Evolutionary conservation across 1,140 invertebrate species (phyloP).

Genomic region (Paralvinella palmiformis): DNA sequence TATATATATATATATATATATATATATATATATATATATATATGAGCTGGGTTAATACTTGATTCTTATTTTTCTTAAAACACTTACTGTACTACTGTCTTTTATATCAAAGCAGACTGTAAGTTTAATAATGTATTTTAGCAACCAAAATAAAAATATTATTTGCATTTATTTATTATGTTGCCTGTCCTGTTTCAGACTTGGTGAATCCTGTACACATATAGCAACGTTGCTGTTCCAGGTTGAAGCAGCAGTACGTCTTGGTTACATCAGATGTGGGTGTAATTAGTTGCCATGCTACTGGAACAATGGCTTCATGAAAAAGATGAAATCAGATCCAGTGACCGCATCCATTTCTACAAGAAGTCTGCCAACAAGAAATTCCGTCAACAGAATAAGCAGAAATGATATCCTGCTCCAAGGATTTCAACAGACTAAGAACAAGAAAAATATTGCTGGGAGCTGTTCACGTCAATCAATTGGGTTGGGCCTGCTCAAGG

Average conservation of each 20-base stretch:
- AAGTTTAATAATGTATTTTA: not conserved
- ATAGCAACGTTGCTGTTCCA: slow-evolving; percentile 19
- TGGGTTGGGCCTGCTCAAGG: too few relatives aligned
- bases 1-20: not conserved
- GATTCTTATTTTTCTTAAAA: too few relatives aligned
- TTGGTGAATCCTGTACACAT: slow-evolving; percentile 23
- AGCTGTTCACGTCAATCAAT: too few relatives aligned
- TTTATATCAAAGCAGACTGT: not conserved
- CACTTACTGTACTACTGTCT: too few relatives aligned
- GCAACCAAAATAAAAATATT: slow-evolving; percentile 1
- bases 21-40: not conserved
- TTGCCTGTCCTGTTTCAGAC: slow-evolving; percentile 18
- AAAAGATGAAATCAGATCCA: slow-evolving; percentile 17
- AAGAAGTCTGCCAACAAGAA: slow-evolving; percentile 3
- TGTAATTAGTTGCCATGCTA: slow-evolving; percentile 17
- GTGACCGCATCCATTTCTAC: slow-evolving; percentile 16
- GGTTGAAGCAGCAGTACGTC: slow-evolving; percentile 20
- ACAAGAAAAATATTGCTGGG: too few relatives aligned
- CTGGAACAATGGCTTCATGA: slow-evolving; percentile 21
- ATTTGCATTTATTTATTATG: not conserved
- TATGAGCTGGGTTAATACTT: too few relatives aligned
- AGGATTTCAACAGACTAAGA: too few relatives aligned
- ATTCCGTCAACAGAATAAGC: not conserved
- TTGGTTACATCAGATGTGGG: slow-evolving; percentile 10
- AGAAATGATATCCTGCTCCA: too few relatives aligned